phyloP scores from a whole-genome alignment of 2,113 vertebrate genomes.

The Bettongia penicillata region DNA sequence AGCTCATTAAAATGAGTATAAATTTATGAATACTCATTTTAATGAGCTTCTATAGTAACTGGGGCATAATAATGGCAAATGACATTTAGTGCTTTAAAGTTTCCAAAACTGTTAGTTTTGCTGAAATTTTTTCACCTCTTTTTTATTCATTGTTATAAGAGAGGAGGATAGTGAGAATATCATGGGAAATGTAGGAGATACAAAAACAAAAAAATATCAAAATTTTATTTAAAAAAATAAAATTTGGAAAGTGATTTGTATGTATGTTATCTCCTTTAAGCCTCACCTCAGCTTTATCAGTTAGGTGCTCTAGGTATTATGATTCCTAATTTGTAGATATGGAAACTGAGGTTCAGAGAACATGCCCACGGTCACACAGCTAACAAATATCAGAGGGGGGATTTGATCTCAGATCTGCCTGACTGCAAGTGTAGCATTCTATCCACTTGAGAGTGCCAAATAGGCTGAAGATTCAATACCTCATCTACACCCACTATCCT shows the following conservation, averaged over 20 bases:
- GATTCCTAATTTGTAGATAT: neutral
- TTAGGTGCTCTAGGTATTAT: neutral
- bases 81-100: neutral
- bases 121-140: neutral
- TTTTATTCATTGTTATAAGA: neutral
- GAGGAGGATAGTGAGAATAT: neutral
- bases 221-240: neutral
- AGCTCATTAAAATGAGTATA: constrained; percentile 1
- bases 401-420: neutral
- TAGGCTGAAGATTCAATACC: neutral
- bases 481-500: neutral
- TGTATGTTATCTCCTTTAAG: neutral
- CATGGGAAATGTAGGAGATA: neutral
- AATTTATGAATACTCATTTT: neutral
- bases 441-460: neutral
- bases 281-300: neutral
- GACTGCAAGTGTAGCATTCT: neutral
- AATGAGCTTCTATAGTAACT: neutral
- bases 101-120: neutral
- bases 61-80: neutral
- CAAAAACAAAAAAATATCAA: neutral
- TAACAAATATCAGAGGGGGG: neutral
- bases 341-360: neutral
- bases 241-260: neutral
- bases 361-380: neutral